Conservation (phyloP, 2,888 invertebrate genomes). For the Polydrusus pterygomalis region DNA sequence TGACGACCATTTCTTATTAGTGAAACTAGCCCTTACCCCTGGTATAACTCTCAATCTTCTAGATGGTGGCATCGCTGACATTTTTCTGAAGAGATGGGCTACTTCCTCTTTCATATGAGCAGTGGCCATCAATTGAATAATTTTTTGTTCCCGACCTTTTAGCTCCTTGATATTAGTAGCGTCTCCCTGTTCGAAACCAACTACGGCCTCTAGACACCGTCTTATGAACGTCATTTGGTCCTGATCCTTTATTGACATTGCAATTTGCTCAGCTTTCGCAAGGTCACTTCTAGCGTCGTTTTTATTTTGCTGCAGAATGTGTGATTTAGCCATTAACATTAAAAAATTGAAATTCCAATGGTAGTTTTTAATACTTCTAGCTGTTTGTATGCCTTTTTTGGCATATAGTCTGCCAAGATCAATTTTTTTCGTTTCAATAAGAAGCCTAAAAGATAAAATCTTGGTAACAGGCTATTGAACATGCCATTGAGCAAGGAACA, state of each 20-base stretch:
- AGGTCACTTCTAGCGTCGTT: conserved; percentile 72
- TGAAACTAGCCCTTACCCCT: conserved; percentile 60
- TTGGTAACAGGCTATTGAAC: too few species aligned
- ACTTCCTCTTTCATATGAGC: conserved; percentile 70
- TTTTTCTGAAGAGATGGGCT: conserved; percentile 70
- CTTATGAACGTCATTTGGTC: conserved; percentile 66
- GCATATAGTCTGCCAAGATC: conserved; percentile 71
- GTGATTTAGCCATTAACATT: conserved; percentile 70
- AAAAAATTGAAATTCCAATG: conserved; percentile 71
- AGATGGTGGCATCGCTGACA: conserved; percentile 71
- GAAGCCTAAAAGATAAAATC: conserved; percentile 25
- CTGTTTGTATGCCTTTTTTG: conserved; percentile 68
- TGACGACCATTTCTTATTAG: not conserved
- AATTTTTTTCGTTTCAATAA: conserved; percentile 69
- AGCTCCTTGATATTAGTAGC: conserved; percentile 68
- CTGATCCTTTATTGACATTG: conserved; percentile 66
- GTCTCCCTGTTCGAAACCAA: conserved; percentile 67
- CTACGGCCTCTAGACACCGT: conserved; percentile 60
- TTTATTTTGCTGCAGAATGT: conserved; percentile 71
- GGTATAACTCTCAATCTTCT: conserved; percentile 73
- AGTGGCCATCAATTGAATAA: conserved; percentile 70
- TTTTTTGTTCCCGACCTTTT: conserved; percentile 70
- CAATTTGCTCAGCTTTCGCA: conserved; percentile 62
- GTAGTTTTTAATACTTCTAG: conserved; percentile 64
- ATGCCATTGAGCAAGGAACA: too few species aligned